Percentiles rank a stretch among this genome's conserved stretches.
Conservation (phyloP, 2,797 vertebrate genomes). For the Brachyrhaphis roseni region DNA sequence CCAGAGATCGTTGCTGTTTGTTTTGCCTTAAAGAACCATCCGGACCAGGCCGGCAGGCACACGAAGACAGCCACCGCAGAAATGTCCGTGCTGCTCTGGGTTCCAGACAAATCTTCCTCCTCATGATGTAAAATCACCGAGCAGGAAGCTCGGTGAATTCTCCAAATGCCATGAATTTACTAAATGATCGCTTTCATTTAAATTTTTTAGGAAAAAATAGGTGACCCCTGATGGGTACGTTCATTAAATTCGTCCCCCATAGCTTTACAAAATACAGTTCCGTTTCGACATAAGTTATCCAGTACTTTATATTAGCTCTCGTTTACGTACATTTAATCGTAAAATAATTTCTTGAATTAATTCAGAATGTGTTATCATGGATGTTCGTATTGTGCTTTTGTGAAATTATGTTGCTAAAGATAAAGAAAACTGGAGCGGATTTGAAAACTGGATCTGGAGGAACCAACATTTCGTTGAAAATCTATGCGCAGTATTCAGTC, state of each 20-base stretch:
- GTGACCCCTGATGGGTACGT: conserved; percentile 28
- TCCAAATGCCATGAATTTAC: rapidly evolving
- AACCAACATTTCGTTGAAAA: neutral
- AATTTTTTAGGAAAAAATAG: too few relatives aligned
- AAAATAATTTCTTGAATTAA: neutral
- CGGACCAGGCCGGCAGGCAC: conserved; percentile 15
- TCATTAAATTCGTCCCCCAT: conserved; percentile 39
- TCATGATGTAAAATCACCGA: neutral
- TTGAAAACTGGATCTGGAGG: too few relatives aligned
- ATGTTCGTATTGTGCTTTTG: neutral
- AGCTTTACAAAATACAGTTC: conserved; percentile 37
- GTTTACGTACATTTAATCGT: neutral
- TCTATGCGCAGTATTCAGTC: neutral
- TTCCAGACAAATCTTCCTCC: neutral
- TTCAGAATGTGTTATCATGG: neutral
- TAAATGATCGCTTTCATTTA: neutral
- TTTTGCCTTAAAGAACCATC: neutral
- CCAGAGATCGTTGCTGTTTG: neutral
- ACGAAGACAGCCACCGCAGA: neutral
- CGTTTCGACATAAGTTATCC: neutral
- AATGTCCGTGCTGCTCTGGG: neutral
- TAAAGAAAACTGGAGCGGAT: neutral
- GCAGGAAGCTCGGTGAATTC: neutral
- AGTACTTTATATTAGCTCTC: neutral
- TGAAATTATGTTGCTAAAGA: neutral